Percentiles rank a stretch among this genome's conserved stretches.
phyloP scores from a whole-genome alignment of 1,140 invertebrate genomes.

The Drosophila erecta region DNA sequence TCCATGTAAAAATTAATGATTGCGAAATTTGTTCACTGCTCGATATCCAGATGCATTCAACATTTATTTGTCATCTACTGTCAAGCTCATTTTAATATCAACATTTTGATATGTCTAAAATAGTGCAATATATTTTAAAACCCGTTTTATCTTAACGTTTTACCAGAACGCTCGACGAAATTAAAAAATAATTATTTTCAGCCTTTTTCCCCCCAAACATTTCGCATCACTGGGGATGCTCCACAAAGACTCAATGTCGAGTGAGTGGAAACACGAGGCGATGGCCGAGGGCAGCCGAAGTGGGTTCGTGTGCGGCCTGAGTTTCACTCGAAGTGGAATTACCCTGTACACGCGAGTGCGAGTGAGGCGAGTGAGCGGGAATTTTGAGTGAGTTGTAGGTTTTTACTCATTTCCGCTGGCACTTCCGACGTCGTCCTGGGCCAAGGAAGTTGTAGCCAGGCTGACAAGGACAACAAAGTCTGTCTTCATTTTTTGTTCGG shows the following conservation, averaged over 20 bases:
- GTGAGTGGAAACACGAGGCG: slow-evolving; percentile 25
- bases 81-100: too few species aligned
- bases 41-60: too few species aligned
- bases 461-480: slow-evolving; percentile 42
- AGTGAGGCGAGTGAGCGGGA: slow-evolving; percentile 1
- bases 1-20: too few species aligned
- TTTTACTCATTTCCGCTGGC: slow-evolving; percentile 70
- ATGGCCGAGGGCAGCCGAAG: slow-evolving; percentile 24
- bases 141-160: too few species aligned
- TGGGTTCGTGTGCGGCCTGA: slow-evolving; percentile 4
- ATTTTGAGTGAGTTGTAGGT: slow-evolving; percentile 37
- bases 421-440: slow-evolving; percentile 60
- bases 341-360: slow-evolving; percentile 23
- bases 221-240: slow-evolving; percentile 12
- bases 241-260: slow-evolving; percentile 23
- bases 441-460: slow-evolving; percentile 73
- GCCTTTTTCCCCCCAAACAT: background rate
- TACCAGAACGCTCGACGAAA: too few species aligned
- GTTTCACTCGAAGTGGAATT: slow-evolving; percentile 25
- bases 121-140: too few species aligned
- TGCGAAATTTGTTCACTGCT: too few species aligned
- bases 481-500: slow-evolving; percentile 25
- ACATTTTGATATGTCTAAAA: too few species aligned
- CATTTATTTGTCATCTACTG: too few species aligned
- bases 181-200: background rate